Base-by-base conservation (phyloP, 2,113 vertebrate species). In the Aphelocoma coerulescens region DNA sequence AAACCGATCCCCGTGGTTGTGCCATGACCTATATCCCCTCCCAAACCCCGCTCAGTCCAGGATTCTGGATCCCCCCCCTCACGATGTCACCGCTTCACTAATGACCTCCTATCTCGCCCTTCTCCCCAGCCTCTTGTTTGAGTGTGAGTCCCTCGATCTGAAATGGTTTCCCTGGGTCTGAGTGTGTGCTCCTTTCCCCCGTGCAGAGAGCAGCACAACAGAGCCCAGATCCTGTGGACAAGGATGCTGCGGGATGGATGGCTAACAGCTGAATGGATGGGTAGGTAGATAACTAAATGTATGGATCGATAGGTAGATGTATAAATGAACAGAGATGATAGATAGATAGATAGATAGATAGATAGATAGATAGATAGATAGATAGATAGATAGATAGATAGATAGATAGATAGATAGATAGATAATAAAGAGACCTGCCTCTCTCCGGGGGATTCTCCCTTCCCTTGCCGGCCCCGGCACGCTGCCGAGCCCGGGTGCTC, bases 171-270 rank as follows among this genome's bases (percentile, higher is more conserved):
- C 51, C 39, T 16, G 32, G 28, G 26, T 83, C 18, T 49, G 13
- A 48, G 15, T 0, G 65, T 2, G 35, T 4, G 18, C 26, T 66
- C 8, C 27, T 58, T 72, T n/a, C 19, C 39, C 30, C 9, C 0
- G 19, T 17, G 44, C n/a, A 51, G 30, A 1, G 0, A 66, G 21
- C 46, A 58, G 55, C 44, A 39, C 32, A 8, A 6, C 11, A 11
- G 35, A 41, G 20, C 9, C 20, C 28, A 49, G 18, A 8, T 24
- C 32, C 48, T 80, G 46, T 2, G 22, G 6, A 7, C 15, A 14
- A n/a, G 27, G 27, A 49, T 37, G 52, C 24, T 19, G 18, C 19
- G 13, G 9, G 21, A 41, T 22, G 37, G 48, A 39, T 18, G 19
- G 26, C 22, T 26, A 39, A 39, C 43, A 28, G 39, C 57, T n/a